These are phyloP conservation scores for Diachrysia chrysitis DNA, from an alignment of 2,888 invertebrate species.

Conservation along the genomic window DNA sequence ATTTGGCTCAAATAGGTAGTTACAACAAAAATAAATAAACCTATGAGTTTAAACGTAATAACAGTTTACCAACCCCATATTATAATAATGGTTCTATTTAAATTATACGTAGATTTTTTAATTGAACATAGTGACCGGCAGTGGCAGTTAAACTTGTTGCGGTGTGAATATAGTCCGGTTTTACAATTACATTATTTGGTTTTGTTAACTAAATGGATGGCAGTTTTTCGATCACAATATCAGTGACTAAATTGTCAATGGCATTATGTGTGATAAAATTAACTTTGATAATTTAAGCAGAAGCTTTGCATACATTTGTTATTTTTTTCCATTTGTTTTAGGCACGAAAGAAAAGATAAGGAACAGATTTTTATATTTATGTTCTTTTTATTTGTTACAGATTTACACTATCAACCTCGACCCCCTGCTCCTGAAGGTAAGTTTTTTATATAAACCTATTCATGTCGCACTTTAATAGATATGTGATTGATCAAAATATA, in stretches of 20 bases:
- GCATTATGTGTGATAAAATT: not conserved
- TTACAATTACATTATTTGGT: conserved; percentile 47
- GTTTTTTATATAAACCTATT: conserved; percentile 41
- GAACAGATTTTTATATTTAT: no score
- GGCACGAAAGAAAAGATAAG: no score
- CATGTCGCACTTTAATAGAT: not conserved
- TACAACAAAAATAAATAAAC: no score
- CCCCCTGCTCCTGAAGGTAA: conserved; percentile 91
- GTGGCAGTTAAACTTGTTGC: conserved; percentile 44
- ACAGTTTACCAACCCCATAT: not conserved
- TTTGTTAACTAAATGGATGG: conserved; percentile 44
- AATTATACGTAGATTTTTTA: conserved; percentile 17
- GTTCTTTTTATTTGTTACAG: conserved; percentile 86
- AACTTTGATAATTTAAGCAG: not conserved
- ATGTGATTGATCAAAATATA: not conserved
- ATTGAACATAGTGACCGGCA: conserved; percentile 30
- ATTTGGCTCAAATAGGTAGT: not conserved
- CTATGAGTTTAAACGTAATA: not conserved
- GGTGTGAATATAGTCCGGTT: conserved; percentile 48
- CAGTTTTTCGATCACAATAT: conserved; percentile 13
- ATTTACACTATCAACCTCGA: conserved; percentile 91
- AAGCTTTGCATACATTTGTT: no score
- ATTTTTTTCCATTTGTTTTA: no score
- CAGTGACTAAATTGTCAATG: conserved; percentile 3
- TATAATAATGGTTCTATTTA: conserved; percentile 11